A percentile compares a stretch with the other conserved stretches of the same genome.
Evolutionary conservation across 2,797 vertebrate genomes (phyloP).

Genomic region (Tapera naevia): DNA sequence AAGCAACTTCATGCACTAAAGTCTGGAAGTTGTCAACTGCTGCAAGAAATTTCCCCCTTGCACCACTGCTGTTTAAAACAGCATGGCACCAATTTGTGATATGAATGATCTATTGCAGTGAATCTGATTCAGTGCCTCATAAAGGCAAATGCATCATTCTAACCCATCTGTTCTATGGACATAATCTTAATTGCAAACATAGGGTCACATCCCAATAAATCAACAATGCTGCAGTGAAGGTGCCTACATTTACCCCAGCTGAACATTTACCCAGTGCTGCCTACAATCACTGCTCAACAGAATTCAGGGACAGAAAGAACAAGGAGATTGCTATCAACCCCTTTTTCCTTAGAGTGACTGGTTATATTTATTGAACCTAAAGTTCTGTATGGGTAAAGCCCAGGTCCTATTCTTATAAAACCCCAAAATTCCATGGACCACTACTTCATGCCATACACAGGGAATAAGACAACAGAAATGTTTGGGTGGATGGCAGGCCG

Average conservation of each 20-base stretch:
- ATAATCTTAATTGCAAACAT: constrained; percentile 67
- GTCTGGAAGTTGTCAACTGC: constrained; percentile 44
- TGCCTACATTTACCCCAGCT: neutral
- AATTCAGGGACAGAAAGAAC: constrained; percentile 14
- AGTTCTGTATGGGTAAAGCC: neutral
- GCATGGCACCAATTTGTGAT: neutral
- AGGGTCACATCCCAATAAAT: constrained; percentile 57
- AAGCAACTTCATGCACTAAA: neutral
- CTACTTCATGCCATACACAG: neutral
- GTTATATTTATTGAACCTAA: neutral
- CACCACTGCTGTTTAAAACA: neutral
- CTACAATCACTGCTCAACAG: neutral
- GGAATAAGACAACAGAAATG: neutral
- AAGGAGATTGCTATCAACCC: neutral
- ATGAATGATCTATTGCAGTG: neutral
- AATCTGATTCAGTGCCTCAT: constrained; percentile 10
- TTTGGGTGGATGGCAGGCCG: neutral
- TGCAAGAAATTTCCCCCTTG: constrained; percentile 8
- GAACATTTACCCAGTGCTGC: neutral
- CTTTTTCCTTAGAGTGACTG: neutral
- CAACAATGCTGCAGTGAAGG: constrained; percentile 6
- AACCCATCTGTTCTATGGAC: constrained; percentile 57
- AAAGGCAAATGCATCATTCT: constrained; percentile 50
- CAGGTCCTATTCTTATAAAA: neutral
- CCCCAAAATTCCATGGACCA: neutral